Evolutionary conservation across 2,797 vertebrate species (phyloP), one percentile per base, ranked within the genome.

Genomic region (Lepilemur ruficaudatus): DNA sequence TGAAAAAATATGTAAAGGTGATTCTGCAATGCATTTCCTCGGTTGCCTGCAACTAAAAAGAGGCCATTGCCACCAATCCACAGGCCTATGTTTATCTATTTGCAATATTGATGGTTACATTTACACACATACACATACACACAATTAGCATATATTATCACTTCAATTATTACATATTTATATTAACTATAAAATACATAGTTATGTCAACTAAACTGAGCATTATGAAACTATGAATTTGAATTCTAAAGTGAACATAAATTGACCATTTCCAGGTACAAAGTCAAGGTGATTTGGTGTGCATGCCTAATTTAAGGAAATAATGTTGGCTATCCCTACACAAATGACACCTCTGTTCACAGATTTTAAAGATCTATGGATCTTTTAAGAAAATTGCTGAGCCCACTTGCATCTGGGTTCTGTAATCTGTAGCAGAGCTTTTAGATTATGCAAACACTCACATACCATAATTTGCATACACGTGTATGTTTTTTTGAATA

Each of bases 361-460:
- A 4, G 5, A 90, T 96, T 96, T 91, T 97, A 97, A 98, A 97
- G 93, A 97, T 97, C 93, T 98, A 98, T 91, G 97, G 94, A 97
- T 97, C 94, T 2, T 1, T 80, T 84, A 95, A 95, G 96, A 98
- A 98, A 98, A 98, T 32, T 91, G 73, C 59, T 98, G 95, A 97
- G 87, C 91, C 86, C 32, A 65, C 13, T 97, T 98, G 97, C 61
- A 97, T 95, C 76, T 86, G 43, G 70, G 46, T 91, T 95, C 41
- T 84, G 35, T 87, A 86, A 75, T 65, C 23, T 59, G 10, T 59
- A 79, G 14, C 10, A 69, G 41, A 59, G 63, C 67, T 61, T 76
- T 91, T 70, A 94, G 32, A 89, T 89, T 93, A 89, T 86, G 28
- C 14, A 89, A 95, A 88, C 3, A 35, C 1, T n/a, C 10, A 41